Percentiles rank a stretch among this genome's conserved stretches.
Conservation (phyloP, 2,797 vertebrate genomes). For the Sebastes matsubarae region DNA sequence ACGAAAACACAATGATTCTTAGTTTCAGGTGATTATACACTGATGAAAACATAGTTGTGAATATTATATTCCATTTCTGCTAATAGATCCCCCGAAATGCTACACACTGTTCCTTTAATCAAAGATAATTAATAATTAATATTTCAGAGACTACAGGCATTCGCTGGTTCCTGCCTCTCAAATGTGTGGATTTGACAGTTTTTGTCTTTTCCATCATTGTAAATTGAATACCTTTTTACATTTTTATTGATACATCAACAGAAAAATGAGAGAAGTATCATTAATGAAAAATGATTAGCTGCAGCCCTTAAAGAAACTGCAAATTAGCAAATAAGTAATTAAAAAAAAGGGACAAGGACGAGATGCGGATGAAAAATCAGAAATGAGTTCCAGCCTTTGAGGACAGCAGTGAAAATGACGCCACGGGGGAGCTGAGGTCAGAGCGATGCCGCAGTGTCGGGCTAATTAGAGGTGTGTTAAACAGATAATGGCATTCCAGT, state of each 20-base stretch:
- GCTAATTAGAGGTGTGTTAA: conserved; percentile 46
- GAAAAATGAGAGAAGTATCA: not conserved
- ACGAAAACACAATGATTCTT: too few relatives aligned
- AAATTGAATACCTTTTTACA: not conserved
- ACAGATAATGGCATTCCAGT: conserved; percentile 25
- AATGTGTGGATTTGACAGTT: not conserved
- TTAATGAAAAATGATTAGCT: not conserved
- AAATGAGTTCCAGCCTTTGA: not conserved
- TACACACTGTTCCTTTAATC: not conserved
- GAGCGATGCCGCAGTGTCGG: not conserved
- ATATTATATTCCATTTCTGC: too few relatives aligned
- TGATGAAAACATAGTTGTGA: too few relatives aligned
- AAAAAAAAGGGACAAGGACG: not conserved
- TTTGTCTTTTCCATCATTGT: not conserved
- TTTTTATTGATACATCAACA: not conserved
- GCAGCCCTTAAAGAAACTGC: not conserved
- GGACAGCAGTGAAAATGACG: not conserved
- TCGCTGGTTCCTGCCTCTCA: not conserved
- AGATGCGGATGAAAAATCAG: not conserved
- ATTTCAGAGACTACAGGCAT: not conserved
- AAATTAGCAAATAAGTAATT: not conserved
- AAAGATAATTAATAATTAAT: not conserved
- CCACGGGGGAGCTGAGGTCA: conserved; percentile 18
- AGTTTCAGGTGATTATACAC: too few relatives aligned
- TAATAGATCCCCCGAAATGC: too few relatives aligned